Evolutionary conservation across 2,888 invertebrate species (phyloP).

Genomic region (Drosophila gaucha): DNA sequence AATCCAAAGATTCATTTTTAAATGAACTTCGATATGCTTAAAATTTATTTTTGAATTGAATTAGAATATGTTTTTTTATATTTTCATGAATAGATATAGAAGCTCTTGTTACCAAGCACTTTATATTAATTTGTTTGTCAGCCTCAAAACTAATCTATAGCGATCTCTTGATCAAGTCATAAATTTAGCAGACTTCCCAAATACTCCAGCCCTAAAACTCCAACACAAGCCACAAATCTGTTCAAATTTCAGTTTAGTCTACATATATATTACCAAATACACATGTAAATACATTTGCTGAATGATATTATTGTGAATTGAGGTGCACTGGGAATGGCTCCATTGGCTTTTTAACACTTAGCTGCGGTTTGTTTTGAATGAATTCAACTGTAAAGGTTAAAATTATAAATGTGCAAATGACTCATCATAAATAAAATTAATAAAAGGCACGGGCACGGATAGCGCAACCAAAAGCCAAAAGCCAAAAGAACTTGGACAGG

Average conservation of each 20-base stretch:
- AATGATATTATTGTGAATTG: slow-evolving; percentile 25
- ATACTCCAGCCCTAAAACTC: not conserved
- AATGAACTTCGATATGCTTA: too few relatives aligned
- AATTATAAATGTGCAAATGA: slow-evolving; percentile 84
- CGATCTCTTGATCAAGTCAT: slow-evolving; percentile 16
- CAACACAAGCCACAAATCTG: slow-evolving; percentile 15
- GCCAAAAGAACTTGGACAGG: slow-evolving; percentile 25
- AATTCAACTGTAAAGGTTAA: slow-evolving; percentile 84
- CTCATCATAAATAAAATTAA: slow-evolving; percentile 84
- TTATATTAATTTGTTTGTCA: not conserved
- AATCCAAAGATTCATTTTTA: too few relatives aligned
- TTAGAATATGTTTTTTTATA: too few relatives aligned
- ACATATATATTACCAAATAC: slow-evolving; percentile 17
- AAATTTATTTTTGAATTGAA: too few relatives aligned
- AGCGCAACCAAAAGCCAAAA: slow-evolving; percentile 27
- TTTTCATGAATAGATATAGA: too few relatives aligned
- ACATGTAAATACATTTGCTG: slow-evolving; percentile 7
- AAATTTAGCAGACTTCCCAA: not conserved
- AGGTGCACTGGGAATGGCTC: slow-evolving; percentile 22
- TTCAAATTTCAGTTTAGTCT: slow-evolving; percentile 19
- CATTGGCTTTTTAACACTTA: slow-evolving; percentile 43
- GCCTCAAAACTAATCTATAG: not conserved
- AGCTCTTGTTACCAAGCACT: too few relatives aligned
- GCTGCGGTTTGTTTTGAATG: slow-evolving; percentile 67
- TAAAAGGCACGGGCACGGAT: slow-evolving; percentile 72